Evolutionary conservation across 2,797 vertebrate species (phyloP).

Genomic region (Sebastes trivittatus): DNA sequence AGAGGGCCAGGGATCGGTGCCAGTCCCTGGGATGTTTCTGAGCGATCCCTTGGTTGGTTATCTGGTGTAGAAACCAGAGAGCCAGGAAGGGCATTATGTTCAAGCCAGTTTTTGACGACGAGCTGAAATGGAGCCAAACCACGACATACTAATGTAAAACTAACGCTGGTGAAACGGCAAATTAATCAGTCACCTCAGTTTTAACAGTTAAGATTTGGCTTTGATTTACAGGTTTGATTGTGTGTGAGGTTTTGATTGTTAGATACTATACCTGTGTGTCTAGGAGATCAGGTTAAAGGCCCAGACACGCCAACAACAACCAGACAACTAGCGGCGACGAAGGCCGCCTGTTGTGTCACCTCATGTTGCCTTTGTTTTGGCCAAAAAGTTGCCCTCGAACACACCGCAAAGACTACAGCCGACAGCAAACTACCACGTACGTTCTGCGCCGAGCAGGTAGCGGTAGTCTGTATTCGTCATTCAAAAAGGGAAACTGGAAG

Average conservation of each 20-base stretch:
- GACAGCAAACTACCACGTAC: too few species aligned
- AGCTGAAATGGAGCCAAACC: conserved; percentile 18
- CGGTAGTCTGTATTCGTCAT: too few species aligned
- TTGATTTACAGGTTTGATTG: neutral
- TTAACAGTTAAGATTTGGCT: neutral
- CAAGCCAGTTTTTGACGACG: conserved; percentile 3
- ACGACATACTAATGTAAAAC: neutral
- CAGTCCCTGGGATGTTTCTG: conserved; percentile 52
- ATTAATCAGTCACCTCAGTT: neutral
- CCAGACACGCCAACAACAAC: too few species aligned
- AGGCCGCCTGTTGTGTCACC: too few species aligned
- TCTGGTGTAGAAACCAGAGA: conserved; percentile 36
- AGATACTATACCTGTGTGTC: neutral
- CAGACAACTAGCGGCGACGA: too few species aligned
- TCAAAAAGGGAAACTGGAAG: too few species aligned
- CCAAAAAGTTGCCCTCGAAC: too few species aligned
- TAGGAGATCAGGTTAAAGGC: neutral
- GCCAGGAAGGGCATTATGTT: conserved; percentile 12
- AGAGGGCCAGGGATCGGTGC: conserved; percentile 43
- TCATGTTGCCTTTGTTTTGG: too few species aligned
- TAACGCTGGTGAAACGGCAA: neutral
- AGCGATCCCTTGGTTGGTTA: conserved; percentile 41
- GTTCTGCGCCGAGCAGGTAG: too few species aligned
- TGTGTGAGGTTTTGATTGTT: neutral
- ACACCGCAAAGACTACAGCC: too few species aligned